Percentiles rank a stretch among this genome's conserved stretches.
Conservation (phyloP, 2,797 vertebrate species). For the Champsocephalus esox region DNA sequence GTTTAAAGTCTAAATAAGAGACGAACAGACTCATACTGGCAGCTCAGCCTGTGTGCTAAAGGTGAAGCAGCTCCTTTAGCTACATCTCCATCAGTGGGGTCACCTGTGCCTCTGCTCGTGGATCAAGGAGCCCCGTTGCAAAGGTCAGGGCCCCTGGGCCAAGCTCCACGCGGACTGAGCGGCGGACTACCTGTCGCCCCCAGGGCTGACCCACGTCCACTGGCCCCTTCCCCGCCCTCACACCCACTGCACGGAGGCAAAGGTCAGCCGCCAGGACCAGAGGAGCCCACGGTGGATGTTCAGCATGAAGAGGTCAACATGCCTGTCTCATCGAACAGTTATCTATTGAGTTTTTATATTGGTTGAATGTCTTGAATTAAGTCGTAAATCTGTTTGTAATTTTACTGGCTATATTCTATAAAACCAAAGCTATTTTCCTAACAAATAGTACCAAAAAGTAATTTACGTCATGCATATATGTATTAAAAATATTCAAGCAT, state of each 20-base stretch:
- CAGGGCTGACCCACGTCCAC: background rate
- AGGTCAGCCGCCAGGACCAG: conserved; percentile 69
- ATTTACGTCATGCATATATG: background rate
- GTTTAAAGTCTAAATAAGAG: conserved; percentile 1
- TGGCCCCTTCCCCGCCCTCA: conserved; percentile 37
- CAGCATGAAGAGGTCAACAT: conserved; percentile 33
- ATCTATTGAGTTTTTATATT: background rate
- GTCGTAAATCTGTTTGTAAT: background rate
- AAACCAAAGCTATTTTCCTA: background rate
- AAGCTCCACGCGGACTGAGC: background rate
- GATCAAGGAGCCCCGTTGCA: conserved; percentile 25
- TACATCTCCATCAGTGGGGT: conserved; percentile 21
- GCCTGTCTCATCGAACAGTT: background rate
- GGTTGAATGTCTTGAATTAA: background rate
- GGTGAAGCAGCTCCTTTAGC: conserved; percentile 72
- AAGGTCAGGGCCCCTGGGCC: conserved; percentile 61
- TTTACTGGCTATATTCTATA: background rate
- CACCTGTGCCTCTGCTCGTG: conserved; percentile 43
- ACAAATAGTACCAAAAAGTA: background rate
- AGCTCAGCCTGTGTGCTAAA: conserved; percentile 52
- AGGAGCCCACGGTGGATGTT: conserved; percentile 5
- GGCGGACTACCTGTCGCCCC: conserved; percentile 47
- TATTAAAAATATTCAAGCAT: background rate
- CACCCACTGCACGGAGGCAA: conserved; percentile 46
- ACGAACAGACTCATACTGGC: conserved; percentile 29